phyloP scores from a whole-genome alignment of 2,113 vertebrate species.

The Odobenus rosmarus region DNA sequence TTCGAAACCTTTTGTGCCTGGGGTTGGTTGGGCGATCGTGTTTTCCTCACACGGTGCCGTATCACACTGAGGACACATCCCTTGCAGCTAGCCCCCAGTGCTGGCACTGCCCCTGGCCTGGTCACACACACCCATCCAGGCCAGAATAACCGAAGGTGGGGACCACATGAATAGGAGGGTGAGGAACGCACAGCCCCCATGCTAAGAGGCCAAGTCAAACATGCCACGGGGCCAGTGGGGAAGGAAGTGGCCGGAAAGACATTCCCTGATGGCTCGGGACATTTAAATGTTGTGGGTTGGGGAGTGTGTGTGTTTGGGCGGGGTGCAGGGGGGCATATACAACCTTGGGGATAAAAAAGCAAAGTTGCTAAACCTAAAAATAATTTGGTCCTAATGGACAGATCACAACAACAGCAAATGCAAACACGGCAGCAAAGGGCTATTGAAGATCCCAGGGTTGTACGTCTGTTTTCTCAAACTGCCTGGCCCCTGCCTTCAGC shows the following conservation, averaged over 20 bases:
- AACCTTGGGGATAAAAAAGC: neutral
- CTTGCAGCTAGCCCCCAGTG: neutral
- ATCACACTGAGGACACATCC: neutral
- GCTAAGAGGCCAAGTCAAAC: conserved; percentile 65
- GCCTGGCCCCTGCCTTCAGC: neutral
- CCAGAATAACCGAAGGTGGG: neutral
- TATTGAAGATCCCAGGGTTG: neutral
- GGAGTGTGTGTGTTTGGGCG: fast-evolving
- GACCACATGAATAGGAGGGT: neutral
- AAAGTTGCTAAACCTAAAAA: conserved; percentile 60
- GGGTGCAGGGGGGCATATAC: too few species aligned
- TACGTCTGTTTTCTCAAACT: neutral
- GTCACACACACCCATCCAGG: neutral
- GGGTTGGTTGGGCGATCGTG: neutral
- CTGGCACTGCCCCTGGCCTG: neutral
- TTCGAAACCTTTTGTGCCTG: neutral
- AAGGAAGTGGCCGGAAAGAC: conserved; percentile 42
- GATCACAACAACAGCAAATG: neutral
- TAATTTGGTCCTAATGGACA: neutral
- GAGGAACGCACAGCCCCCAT: neutral
- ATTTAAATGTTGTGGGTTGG: neutral
- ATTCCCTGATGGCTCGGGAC: neutral
- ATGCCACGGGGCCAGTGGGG: fast-evolving
- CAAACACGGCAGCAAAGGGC: neutral
- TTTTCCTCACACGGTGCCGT: neutral